Conservation (phyloP, 1,140 invertebrate genomes). For the Hormaphis cornu region DNA sequence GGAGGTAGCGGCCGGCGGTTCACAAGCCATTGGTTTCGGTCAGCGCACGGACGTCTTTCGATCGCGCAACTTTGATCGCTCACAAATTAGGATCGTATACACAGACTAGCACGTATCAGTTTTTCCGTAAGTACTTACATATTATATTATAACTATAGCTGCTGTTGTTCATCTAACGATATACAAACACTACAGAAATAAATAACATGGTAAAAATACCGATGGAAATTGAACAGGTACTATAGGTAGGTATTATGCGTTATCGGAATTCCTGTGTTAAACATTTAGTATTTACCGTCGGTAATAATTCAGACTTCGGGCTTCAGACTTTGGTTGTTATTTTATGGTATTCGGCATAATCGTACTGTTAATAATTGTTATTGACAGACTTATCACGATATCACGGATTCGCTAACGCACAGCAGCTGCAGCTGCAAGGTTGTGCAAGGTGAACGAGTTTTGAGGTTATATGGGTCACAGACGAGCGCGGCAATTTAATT, state of each 20-base stretch:
- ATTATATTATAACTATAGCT: neutral
- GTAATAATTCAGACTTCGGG: no score
- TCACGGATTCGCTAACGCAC: neutral
- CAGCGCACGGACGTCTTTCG: neutral
- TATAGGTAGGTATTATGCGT: no score
- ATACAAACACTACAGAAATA: no score
- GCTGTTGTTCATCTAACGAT: no score
- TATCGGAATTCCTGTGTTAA: no score
- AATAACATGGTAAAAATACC: no score
- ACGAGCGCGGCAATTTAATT: conserved; percentile 14
- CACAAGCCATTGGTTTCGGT: conserved; percentile 16
- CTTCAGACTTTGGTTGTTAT: no score
- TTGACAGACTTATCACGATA: conserved; percentile 6
- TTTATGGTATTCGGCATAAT: neutral
- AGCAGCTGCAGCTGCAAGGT: conserved; percentile 24
- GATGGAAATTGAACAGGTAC: no score
- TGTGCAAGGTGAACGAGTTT: conserved; percentile 27
- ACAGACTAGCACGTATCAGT: neutral
- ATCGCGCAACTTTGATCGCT: no score
- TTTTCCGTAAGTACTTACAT: neutral
- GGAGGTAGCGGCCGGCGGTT: no score
- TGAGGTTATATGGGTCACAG: conserved; percentile 29
- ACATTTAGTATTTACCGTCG: no score
- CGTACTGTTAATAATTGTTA: conserved; percentile 19
- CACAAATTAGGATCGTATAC: neutral